Evolutionary conservation across 1,140 invertebrate genomes (phyloP), one percentile per base, ranked within the genome.

Genomic region (Euura lappo): DNA sequence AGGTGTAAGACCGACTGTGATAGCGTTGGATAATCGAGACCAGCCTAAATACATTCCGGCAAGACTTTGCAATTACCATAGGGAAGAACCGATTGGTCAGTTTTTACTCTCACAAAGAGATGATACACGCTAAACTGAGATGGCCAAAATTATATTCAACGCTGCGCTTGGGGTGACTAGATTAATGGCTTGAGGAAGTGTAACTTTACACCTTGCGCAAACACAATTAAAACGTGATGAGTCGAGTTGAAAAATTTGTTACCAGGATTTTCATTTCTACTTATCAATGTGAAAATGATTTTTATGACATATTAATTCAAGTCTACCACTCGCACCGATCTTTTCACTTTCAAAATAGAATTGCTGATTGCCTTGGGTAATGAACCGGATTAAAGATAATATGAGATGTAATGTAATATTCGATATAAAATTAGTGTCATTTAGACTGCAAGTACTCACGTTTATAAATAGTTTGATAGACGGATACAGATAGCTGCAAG

Each of bases 1-100:
- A 68, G 66, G 66, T 68, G 66, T 28, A 28, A 68, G 44, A 11
- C 66, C 10, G 44, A 68, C 66, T 68, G 66, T 44, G 8, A 28
- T 68, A 68, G 66, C 66, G 10, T 44, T 42, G 44, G 28, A 68
- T 68, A 68, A 68, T 68, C 42, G 66, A 68, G 28, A 68, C 66
- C 66, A 68, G 42, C 8, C 66, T 68, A 68, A 68, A 68, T 68
- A 68, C 44, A 68, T 68, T 28, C 66, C 42, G 66, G 44, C 5
- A 44, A 44, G 11, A 44, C 66, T 7, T 68, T 11, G 4, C 11
- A 11, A 68, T 44, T 44, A 44, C 66, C 66, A 68, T 42, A 28
- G 3, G 66, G 11, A 42, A 10, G 8, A 68, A 68, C 13, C 66
- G 66, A 68, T 68, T 68, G 66, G 66, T 68, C 66, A 60, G 66